Conservation (phyloP, 35 echinoderm and acorn worm species). For the Chiridota heheva region DNA sequence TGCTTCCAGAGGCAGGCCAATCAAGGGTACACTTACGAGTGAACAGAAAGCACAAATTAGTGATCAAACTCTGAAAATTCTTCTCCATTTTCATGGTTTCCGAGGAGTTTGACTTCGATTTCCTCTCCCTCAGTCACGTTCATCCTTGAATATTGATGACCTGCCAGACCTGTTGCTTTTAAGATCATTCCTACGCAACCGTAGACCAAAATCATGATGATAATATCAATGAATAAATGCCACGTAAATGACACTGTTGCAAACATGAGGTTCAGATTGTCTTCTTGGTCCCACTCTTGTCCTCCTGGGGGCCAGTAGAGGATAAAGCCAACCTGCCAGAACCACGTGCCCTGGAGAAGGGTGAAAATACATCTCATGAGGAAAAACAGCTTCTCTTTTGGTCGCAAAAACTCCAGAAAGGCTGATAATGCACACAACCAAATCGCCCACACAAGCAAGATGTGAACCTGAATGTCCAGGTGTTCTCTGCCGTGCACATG, state of each 20-base stretch:
- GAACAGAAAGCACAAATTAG: no score
- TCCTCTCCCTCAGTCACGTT: constrained; percentile 46
- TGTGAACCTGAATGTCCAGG: constrained; percentile 75
- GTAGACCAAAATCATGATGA: constrained; percentile 67
- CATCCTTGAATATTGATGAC: constrained; percentile 60
- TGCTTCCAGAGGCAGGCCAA: no score
- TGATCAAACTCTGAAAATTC: no score
- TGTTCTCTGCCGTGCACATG: constrained; percentile 69
- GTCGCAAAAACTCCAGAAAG: constrained; percentile 45
- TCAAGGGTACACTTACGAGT: no score
- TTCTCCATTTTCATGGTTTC: constrained; percentile 32
- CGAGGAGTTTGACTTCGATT: constrained; percentile 64
- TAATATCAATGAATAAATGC: constrained; percentile 79
- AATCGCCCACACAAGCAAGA: constrained; percentile 69
- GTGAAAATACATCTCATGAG: constrained; percentile 66
- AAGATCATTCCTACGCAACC: constrained; percentile 40
- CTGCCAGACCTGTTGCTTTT: constrained; percentile 44
- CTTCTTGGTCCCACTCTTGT: constrained; percentile 60
- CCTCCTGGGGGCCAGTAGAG: constrained; percentile 77
- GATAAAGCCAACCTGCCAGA: constrained; percentile 71
- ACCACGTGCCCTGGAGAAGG: constrained; percentile 95
- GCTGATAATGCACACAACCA: constrained; percentile 43
- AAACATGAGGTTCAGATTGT: constrained; percentile 72
- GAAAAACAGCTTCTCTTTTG: constrained; percentile 46
- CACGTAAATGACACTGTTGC: constrained; percentile 75